Evolutionary conservation across 1,140 invertebrate species (phyloP).

Genomic region (Trigoniulus corallinus): DNA sequence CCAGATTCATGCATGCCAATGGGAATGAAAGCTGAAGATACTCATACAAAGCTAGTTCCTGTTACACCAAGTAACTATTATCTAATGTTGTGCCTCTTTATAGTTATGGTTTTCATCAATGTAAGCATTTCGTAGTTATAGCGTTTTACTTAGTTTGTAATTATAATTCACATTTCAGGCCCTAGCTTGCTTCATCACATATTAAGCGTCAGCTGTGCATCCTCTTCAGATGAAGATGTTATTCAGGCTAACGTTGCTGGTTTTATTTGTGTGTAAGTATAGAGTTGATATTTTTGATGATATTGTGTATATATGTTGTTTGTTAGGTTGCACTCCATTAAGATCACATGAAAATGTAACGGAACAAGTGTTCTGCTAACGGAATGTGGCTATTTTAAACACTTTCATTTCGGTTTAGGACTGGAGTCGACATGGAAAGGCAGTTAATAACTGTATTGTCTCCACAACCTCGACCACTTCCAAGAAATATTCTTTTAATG

Average conservation of each 20-base stretch:
- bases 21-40: constrained; percentile 86
- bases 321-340: neutral
- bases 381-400: too few relatives aligned
- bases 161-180: constrained; percentile 22
- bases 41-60: constrained; percentile 68
- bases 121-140: neutral
- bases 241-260: constrained; percentile 77
- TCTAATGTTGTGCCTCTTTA: neutral
- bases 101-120: constrained; percentile 11
- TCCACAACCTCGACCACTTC: constrained; percentile 77
- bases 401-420: constrained; percentile 45
- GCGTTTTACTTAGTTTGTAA: neutral
- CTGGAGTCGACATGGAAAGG: constrained; percentile 71
- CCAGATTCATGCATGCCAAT: constrained; percentile 89
- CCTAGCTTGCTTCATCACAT: constrained; percentile 68
- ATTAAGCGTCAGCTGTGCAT: constrained; percentile 54
- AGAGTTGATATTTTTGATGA: neutral
- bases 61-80: constrained; percentile 41
- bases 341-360: too few relatives aligned
- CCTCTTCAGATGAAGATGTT: constrained; percentile 51
- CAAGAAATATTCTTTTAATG: constrained; percentile 56
- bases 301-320: neutral
- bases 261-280: constrained; percentile 82
- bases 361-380: too few relatives aligned
- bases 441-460: constrained; percentile 75